Percentiles rank a stretch among this genome's conserved stretches.
phyloP scores from a whole-genome alignment of 2,888 invertebrate genomes.

The Amblyteles armatorius region DNA sequence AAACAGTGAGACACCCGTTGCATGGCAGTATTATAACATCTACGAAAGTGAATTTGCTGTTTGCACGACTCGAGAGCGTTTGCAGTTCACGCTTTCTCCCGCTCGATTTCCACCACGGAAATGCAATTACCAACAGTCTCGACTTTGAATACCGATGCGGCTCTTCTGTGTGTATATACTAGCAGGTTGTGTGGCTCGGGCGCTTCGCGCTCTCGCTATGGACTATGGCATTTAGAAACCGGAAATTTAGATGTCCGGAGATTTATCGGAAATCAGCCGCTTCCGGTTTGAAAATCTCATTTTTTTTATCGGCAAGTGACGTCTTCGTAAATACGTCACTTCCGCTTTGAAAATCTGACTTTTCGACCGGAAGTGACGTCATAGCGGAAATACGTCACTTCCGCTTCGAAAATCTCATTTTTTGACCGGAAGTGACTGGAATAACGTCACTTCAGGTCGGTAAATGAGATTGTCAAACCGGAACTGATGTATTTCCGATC shows the following conservation, averaged over 20 bases:
- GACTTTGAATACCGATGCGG: slow-evolving; percentile 67
- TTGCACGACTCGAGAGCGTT: slow-evolving; percentile 54
- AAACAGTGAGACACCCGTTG: slow-evolving; percentile 45
- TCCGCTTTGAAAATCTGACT: neutral
- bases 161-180: slow-evolving; percentile 18
- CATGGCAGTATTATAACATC: slow-evolving; percentile 49
- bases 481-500: neutral
- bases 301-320: neutral
- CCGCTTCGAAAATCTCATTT: too few species aligned
- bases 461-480: neutral
- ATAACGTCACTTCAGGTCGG: neutral
- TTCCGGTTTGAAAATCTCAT: neutral
- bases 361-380: neutral
- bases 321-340: neutral
- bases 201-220: neutral
- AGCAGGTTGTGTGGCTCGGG: neutral
- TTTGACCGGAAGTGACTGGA: neutral
- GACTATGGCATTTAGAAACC: neutral
- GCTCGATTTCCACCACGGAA: slow-evolving; percentile 78
- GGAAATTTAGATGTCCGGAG: neutral
- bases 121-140: slow-evolving; percentile 70
- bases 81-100: slow-evolving; percentile 80
- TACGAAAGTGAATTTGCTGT: slow-evolving; percentile 77
- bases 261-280: neutral
- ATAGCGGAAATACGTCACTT: neutral